phyloP scores from a whole-genome alignment of 2,888 invertebrate genomes.

The Ceramica pisi region DNA sequence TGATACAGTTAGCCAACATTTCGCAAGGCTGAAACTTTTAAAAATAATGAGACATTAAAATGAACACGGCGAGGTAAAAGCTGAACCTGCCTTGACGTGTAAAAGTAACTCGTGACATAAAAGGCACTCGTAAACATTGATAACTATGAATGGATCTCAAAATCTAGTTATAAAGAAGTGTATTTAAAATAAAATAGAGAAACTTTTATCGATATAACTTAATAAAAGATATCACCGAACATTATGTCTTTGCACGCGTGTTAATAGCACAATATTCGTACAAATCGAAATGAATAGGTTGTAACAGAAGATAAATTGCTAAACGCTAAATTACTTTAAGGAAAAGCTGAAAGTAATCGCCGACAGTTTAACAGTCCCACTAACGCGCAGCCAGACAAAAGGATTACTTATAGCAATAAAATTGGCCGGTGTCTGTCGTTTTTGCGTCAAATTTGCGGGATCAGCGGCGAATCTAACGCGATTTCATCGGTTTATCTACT shows the following conservation, averaged over 20 bases:
- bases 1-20: constrained; percentile 64
- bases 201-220: constrained; percentile 51
- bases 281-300: constrained; percentile 39
- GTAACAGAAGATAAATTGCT: constrained; percentile 51
- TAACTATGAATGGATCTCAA: constrained; percentile 27
- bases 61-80: constrained; percentile 50
- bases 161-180: constrained; percentile 27
- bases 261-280: constrained; percentile 39
- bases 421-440: constrained; percentile 66
- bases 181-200: constrained; percentile 35
- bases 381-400: constrained; percentile 62
- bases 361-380: constrained; percentile 57
- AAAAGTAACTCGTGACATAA: constrained; percentile 36
- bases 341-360: constrained; percentile 61
- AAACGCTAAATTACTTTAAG: constrained; percentile 62
- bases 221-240: constrained; percentile 56
- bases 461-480: constrained; percentile 71
- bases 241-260: constrained; percentile 43
- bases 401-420: constrained; percentile 68
- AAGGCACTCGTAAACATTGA: constrained; percentile 30
- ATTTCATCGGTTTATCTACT: constrained; percentile 69
- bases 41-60: constrained; percentile 59
- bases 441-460: constrained; percentile 67
- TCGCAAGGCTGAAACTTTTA: constrained; percentile 56
- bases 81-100: constrained; percentile 30